A percentile compares a stretch with the other conserved stretches of the same genome.
phyloP scores from a whole-genome alignment of 1,140 invertebrate species.

The Pseudomyrmex concolor region DNA sequence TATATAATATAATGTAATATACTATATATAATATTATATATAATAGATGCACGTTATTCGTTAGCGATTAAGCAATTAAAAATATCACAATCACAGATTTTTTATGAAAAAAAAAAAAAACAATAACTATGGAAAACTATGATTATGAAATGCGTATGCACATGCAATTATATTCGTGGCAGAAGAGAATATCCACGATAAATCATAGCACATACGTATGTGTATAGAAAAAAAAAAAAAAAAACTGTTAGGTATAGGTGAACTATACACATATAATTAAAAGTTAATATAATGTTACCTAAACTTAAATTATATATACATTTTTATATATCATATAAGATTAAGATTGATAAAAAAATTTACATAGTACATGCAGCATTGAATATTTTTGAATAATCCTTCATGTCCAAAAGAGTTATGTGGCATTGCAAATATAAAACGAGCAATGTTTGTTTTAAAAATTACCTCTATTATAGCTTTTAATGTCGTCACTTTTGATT shows the following conservation, averaged over 20 bases:
- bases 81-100: conserved; percentile 41
- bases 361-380: conserved; percentile 77
- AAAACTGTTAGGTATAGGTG: conserved; percentile 70
- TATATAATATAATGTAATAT: conserved; percentile 40
- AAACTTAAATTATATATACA: conserved; percentile 70
- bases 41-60: conserved; percentile 41
- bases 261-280: conserved; percentile 64
- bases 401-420: conserved; percentile 25
- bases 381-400: conserved; percentile 77
- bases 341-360: conserved; percentile 74
- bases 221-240: conserved; percentile 58
- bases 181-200: conserved; percentile 45
- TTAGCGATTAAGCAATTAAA: conserved; percentile 42
- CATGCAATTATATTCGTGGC: conserved; percentile 9
- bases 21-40: conserved; percentile 43
- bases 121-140: conserved; percentile 19
- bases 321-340: conserved; percentile 79
- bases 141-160: conserved; percentile 21
- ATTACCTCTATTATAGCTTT: neutral
- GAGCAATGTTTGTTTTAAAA: neutral
- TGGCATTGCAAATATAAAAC: neutral
- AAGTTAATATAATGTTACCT: conserved; percentile 78
- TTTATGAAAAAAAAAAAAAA: conserved; percentile 5
- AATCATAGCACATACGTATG: conserved; percentile 61
- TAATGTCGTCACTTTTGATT: neutral